phyloP scores from a whole-genome alignment of 2,888 invertebrate species.

The Carcina quercana region DNA sequence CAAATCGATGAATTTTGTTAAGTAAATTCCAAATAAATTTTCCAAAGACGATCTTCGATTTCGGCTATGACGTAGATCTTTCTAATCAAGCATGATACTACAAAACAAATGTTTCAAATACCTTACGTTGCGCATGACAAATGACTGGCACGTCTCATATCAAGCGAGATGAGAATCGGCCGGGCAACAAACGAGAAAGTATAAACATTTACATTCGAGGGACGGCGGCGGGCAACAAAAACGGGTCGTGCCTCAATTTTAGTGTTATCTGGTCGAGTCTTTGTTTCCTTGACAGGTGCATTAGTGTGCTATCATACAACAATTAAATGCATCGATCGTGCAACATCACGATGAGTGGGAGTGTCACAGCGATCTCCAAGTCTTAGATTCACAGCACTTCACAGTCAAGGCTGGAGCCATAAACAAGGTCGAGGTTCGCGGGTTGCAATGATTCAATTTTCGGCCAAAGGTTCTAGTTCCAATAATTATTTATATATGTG shows the following conservation, averaged over 20 bases:
- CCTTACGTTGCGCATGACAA: slow-evolving; percentile 42
- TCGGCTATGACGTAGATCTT: too few relatives aligned
- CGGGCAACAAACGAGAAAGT: slow-evolving; percentile 51
- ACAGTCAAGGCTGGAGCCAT: too few relatives aligned
- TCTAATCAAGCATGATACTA: too few relatives aligned
- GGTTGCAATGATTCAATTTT: too few relatives aligned
- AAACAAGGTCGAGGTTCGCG: too few relatives aligned
- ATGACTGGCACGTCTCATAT: slow-evolving; percentile 61
- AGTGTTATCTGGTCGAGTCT: slow-evolving; percentile 59
- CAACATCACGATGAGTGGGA: slow-evolving; percentile 58
- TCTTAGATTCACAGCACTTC: too few relatives aligned
- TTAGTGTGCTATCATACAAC: slow-evolving; percentile 69
- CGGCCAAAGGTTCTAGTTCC: too few relatives aligned
- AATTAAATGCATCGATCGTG: slow-evolving; percentile 68
- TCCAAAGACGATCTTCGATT: too few relatives aligned
- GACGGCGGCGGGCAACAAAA: slow-evolving; percentile 36
- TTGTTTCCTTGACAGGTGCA: slow-evolving; percentile 74
- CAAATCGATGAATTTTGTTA: too few relatives aligned
- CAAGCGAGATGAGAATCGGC: slow-evolving; percentile 47
- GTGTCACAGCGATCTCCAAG: too few relatives aligned
- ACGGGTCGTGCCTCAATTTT: slow-evolving; percentile 60
- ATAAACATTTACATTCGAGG: slow-evolving; percentile 71
- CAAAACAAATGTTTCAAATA: slow-evolving; percentile 21
- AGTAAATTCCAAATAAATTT: too few relatives aligned
- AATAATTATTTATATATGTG: too few relatives aligned